These are phyloP conservation scores for Aleadryas rufinucha DNA, from an alignment of 2,113 vertebrate genomes.

Conservation along the genomic window DNA sequence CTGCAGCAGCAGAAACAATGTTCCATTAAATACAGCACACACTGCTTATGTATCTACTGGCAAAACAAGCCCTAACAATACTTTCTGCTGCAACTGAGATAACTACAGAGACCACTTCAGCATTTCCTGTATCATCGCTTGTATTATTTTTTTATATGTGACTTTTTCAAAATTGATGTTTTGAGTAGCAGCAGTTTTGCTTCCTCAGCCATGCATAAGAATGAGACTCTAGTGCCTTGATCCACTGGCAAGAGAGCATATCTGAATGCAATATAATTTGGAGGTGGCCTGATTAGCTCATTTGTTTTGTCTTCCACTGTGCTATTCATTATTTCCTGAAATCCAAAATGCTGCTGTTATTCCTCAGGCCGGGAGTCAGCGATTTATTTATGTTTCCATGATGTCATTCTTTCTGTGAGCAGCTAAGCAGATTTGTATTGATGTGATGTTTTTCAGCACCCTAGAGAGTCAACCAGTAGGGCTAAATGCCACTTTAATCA, in stretches of 20 bases:
- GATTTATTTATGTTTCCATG: neutral
- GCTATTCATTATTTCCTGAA: neutral
- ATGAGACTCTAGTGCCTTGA: neutral
- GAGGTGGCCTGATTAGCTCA: neutral
- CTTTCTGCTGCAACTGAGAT: neutral
- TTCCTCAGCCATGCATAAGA: neutral
- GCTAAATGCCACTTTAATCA: slow-evolving; percentile 23
- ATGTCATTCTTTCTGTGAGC: neutral
- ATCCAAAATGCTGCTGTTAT: neutral
- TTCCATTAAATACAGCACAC: neutral
- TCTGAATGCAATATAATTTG: neutral
- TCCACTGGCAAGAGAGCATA: neutral
- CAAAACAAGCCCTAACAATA: neutral
- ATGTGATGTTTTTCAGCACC: slow-evolving; percentile 17
- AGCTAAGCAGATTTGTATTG: slow-evolving; percentile 40
- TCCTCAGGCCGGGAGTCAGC: neutral
- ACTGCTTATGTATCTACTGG: neutral
- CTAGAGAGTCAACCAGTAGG: neutral
- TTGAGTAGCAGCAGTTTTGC: neutral
- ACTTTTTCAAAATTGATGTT: neutral
- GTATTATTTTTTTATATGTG: neutral
- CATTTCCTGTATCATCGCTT: neutral
- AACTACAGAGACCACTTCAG: neutral
- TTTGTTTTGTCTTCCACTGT: neutral
- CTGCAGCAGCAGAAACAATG: neutral